Evolutionary conservation across 1,140 invertebrate genomes (phyloP).

Genomic region (Philopotamus ludificatus): DNA sequence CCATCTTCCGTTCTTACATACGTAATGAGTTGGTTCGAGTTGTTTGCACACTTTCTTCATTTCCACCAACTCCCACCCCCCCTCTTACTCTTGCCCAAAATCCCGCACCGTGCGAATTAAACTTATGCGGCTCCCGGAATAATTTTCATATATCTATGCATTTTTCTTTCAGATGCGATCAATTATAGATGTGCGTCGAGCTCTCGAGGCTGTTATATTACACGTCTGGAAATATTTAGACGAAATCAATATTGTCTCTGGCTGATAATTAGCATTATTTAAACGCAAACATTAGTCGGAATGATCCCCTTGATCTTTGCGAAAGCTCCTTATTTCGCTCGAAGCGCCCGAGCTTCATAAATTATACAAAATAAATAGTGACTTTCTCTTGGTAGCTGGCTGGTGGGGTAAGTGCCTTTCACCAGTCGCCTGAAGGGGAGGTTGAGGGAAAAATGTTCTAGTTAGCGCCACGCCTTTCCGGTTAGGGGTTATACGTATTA

Average conservation of each 20-base stretch:
- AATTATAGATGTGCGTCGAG: no score
- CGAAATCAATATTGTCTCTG: slow-evolving; percentile 19
- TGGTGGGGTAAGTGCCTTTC: slow-evolving; percentile 17
- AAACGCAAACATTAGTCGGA: slow-evolving; percentile 20
- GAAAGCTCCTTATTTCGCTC: slow-evolving; percentile 30
- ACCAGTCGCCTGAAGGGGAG: not conserved
- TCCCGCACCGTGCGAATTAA: not conserved
- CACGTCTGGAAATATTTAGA: not conserved
- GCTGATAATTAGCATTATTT: slow-evolving; percentile 28
- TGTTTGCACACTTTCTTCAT: slow-evolving; percentile 28
- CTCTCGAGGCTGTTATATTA: no score
- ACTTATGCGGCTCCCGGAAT: not conserved
- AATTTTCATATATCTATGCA: not conserved
- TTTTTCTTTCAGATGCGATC: no score
- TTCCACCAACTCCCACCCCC: not conserved
- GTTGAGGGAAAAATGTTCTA: not conserved
- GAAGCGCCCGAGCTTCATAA: slow-evolving; percentile 24
- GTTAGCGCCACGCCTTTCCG: no score
- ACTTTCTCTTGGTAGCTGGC: slow-evolving; percentile 17
- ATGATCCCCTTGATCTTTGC: slow-evolving; percentile 27
- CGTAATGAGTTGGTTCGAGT: slow-evolving; percentile 26
- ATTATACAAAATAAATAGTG: slow-evolving; percentile 33
- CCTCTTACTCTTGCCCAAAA: not conserved
- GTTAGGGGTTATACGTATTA: no score
- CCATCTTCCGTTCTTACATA: slow-evolving; percentile 24